Conservation (phyloP, 2,797 vertebrate genomes). For the Sebastes melanostomus region DNA sequence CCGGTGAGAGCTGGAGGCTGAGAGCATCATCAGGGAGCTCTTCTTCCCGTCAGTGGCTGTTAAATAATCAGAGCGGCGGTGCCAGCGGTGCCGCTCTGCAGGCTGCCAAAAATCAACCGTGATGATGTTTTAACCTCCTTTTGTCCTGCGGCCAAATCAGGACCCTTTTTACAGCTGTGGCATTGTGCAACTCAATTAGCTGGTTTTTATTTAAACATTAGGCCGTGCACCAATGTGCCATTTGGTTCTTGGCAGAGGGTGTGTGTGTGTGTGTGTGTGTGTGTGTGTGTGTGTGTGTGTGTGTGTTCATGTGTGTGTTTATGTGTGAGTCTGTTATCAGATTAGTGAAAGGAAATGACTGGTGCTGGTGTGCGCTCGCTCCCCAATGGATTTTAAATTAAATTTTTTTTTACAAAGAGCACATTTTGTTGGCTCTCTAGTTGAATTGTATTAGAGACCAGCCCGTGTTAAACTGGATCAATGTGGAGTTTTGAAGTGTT, state of each 20-base stretch:
- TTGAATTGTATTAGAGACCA: neutral
- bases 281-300: neutral
- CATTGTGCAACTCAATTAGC: constrained; percentile 23
- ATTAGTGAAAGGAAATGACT: neutral
- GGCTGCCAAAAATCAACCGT: constrained; percentile 3
- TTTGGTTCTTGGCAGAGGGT: constrained; percentile 15
- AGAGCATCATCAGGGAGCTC: neutral
- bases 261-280: neutral
- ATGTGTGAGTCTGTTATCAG: neutral
- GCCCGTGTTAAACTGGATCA: neutral
- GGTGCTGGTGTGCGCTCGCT: neutral
- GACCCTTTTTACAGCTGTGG: constrained; percentile 17
- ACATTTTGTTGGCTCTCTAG: neutral
- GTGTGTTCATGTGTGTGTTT: neutral
- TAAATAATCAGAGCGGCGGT: constrained; percentile 8
- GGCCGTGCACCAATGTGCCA: constrained; percentile 15
- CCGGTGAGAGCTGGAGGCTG: neutral
- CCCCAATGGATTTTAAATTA: neutral
- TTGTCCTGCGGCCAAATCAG: constrained; percentile 17
- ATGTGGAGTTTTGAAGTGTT: neutral
- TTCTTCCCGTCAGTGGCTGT: neutral
- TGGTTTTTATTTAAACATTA: constrained; percentile 43
- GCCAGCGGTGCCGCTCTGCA: constrained; percentile 12
- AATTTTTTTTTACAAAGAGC: neutral
- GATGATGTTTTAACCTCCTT: constrained; percentile 46